Conservation (phyloP, 2,797 vertebrate species). For the Vireo griseus region DNA sequence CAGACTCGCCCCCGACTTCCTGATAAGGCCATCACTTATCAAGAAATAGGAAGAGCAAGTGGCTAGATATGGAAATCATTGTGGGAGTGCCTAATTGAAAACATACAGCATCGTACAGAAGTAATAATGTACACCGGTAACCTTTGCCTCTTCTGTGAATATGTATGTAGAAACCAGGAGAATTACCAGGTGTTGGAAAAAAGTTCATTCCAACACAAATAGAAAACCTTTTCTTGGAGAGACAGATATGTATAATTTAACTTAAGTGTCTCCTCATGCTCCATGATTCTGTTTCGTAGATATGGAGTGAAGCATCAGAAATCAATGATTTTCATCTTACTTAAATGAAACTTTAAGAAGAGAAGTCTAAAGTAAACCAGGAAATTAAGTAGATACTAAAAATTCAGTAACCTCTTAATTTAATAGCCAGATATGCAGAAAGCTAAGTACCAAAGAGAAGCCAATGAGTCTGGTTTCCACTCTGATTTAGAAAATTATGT, state of each 20-base stretch:
- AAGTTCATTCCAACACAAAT: not conserved
- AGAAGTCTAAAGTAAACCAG: not conserved
- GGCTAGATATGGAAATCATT: slow-evolving; percentile 60
- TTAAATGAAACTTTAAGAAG: not conserved
- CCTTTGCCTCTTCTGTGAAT: slow-evolving; percentile 49
- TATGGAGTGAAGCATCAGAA: not conserved
- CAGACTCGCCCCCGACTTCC: slow-evolving; percentile 63
- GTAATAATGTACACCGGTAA: not conserved
- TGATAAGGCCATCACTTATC: slow-evolving; percentile 56
- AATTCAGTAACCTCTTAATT: not conserved
- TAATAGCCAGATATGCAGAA: not conserved
- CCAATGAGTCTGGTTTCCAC: not conserved
- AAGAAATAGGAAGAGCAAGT: slow-evolving; percentile 64
- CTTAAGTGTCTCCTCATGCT: not conserved
- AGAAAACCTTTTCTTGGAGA: not conserved
- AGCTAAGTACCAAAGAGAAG: not conserved
- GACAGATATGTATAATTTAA: not conserved
- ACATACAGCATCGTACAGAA: not conserved
- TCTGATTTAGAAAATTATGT: not conserved
- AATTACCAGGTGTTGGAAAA: not conserved
- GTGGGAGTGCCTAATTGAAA: slow-evolving; percentile 62
- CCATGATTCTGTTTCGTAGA: not conserved
- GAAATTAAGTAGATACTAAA: not conserved
- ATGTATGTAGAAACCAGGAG: not conserved
- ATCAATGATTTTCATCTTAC: not conserved